Base-by-base conservation (phyloP, 1,140 invertebrate species). In the Penaeus indicus region DNA sequence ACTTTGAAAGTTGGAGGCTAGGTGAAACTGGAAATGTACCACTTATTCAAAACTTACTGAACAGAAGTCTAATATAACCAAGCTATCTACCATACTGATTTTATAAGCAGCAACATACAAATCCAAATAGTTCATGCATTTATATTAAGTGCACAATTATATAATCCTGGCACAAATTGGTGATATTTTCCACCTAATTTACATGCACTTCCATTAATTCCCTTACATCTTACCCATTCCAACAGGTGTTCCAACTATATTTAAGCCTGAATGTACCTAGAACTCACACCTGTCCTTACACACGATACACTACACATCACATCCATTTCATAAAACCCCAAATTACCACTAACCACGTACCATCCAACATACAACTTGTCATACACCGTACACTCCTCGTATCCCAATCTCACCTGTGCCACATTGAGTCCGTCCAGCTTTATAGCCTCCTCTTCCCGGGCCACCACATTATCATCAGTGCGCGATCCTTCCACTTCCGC, bases 361-460 rank as follows among this genome's bases (percentile, higher is more conserved):
- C 32, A 32, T 32, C 32, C 32, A 32, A 32, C 32, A 32, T 32
- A 32, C 32, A 32, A 32, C 32, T n/a, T 25, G 10, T 5, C 4
- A 69, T 27, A 11, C 27, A 27, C 27, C n/a, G 2, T 32, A 32
- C 32, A 69, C 67, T 69, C n/a, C 27, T 25, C 3, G 0, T 25
- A 25, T 25, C 32, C 11, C 47, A 47, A 47, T 4, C 67, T 79
- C 25, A 91, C 90, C 90, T 93, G 93, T 61, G 98, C 96, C 0
- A 98, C 97, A 94, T 96, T 99, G 83, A 99, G 93, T 7, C 97
- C 98, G 94, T 99, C 99, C 22, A 99, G 93, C 92, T 98, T 97
- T 90, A 99, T 99, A 0, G 98, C 97, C 94, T 99, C 98, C 93
- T 98, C 98, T 93, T 99, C 98, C 83, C 97, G 95, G 92, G 95